A percentile compares a stretch with the other conserved stretches of the same genome.
These are phyloP conservation scores for Pseudeuparius sepicola DNA, from an alignment of 2,888 invertebrate species.

Conservation along the genomic window DNA sequence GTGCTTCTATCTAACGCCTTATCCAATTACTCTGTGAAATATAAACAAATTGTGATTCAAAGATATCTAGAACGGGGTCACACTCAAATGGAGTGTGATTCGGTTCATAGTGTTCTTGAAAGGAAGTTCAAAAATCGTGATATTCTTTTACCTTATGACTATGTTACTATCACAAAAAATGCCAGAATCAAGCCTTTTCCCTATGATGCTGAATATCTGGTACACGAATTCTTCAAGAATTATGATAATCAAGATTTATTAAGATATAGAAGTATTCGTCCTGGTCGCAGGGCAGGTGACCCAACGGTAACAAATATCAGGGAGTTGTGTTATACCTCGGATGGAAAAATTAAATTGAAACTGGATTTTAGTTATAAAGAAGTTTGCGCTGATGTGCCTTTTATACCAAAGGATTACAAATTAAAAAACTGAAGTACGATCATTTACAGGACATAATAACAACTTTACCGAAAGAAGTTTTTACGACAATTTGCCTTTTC, in stretches of 20 bases:
- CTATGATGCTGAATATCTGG: constrained; percentile 8
- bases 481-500: constrained; percentile 3
- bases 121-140: constrained; percentile 6
- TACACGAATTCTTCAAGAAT: constrained; percentile 10
- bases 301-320: constrained; percentile 10
- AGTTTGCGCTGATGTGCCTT: not conserved
- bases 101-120: no score
- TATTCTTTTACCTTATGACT: constrained; percentile 7
- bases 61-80: constrained; percentile 17
- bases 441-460: constrained; percentile 5
- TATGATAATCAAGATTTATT: constrained; percentile 6
- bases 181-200: constrained; percentile 9
- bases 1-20: constrained; percentile 14
- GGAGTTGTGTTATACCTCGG: not conserved
- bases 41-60: constrained; percentile 15
- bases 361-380: constrained; percentile 6
- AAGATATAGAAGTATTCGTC: constrained; percentile 5
- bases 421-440: constrained; percentile 5
- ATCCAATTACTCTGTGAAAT: no score
- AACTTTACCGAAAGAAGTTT: constrained; percentile 4
- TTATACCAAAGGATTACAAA: constrained; percentile 1
- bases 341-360: constrained; percentile 5
- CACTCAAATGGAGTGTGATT: no score
- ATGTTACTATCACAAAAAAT: constrained; percentile 7
- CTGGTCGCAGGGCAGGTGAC: constrained; percentile 10